Base-by-base conservation (phyloP, 2,113 vertebrate species). In the Anguilla rostrata region DNA sequence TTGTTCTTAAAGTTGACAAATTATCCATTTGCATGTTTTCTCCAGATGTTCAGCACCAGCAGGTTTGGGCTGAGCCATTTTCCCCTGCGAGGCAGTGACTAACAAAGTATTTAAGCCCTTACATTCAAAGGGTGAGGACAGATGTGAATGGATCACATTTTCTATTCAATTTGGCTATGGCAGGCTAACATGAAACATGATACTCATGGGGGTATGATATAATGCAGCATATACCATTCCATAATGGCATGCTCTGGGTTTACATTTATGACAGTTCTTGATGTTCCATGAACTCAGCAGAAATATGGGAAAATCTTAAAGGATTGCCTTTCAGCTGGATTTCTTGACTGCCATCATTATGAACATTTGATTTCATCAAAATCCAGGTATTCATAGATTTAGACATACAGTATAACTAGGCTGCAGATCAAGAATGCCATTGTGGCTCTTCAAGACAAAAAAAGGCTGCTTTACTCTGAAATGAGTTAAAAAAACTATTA, bases 1-100 rank as follows among this genome's bases (percentile, higher is more conserved):
- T 80, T 71, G 56, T 87, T 29, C 84, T 88, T 80, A 82, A 63
- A 82, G 83, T 71, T 83, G 89, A 87, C 86, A 85, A 89, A 83
- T 85, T 83, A 75, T 71, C 78, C 60, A 86, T 86, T 86, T 83
- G 63, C 57, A 79, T 87, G 78, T 66, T 8, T 82, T 87, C 78
- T 57, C 84, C 90, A 91, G 88, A 89, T 88, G 86, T 87, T n/a
- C 86, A 57, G 71, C 46, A 84, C 81, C 71, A 75, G 71, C 71
- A 34, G 71, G n/a, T 75, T 75, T 34, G 71, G 71, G n/a, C n/a
- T 34, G 26, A 34, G 71, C n/a, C 71, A 75, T 75, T 75, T 34
- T 75, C 71, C n/a, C 34, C 26, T 34, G 26, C 11, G 71, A 29
- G 71, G 71, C 71, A n/a, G 34, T 75, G 71, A 75, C 71, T 75